A percentile compares a stretch with the other conserved stretches of the same genome.
phyloP scores from a whole-genome alignment of 1,140 invertebrate genomes.

The Octopus sinensis region DNA sequence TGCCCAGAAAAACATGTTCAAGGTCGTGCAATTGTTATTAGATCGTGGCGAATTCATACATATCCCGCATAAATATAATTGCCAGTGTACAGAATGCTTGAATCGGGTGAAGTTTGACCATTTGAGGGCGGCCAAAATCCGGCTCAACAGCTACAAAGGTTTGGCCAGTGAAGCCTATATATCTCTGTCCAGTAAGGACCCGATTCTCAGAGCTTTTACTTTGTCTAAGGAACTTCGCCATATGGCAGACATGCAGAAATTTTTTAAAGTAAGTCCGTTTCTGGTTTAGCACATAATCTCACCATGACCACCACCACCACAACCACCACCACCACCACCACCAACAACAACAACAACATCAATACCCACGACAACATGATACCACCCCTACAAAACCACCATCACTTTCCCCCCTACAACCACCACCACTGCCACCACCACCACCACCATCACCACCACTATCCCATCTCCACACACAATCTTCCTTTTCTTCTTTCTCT shows the following conservation, averaged over 20 bases:
- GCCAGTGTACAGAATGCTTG: slow-evolving; percentile 63
- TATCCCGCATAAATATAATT: slow-evolving; percentile 64
- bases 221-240: slow-evolving; percentile 62
- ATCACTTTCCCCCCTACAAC: too few relatives aligned
- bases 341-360: too few relatives aligned
- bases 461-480: too few relatives aligned
- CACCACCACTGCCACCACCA: too few relatives aligned
- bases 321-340: too few relatives aligned
- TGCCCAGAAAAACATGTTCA: slow-evolving; percentile 54
- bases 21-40: slow-evolving; percentile 55
- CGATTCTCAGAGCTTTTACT: slow-evolving; percentile 66
- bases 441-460: too few relatives aligned
- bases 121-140: slow-evolving; percentile 49
- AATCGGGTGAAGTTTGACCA: slow-evolving; percentile 56
- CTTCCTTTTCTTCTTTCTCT: too few relatives aligned
- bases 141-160: slow-evolving; percentile 54
- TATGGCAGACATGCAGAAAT: slow-evolving; percentile 57
- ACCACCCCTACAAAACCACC: too few relatives aligned
- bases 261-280: slow-evolving; percentile 58
- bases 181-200: slow-evolving; percentile 66
- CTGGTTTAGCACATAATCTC: too few relatives aligned
- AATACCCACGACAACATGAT: too few relatives aligned
- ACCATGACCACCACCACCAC: too few relatives aligned
- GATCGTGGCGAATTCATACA: slow-evolving; percentile 50
- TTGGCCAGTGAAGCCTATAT: slow-evolving; percentile 63